These are phyloP conservation scores for Euschistus heros DNA, from an alignment of 1,140 invertebrate species.

Conservation along the genomic window DNA sequence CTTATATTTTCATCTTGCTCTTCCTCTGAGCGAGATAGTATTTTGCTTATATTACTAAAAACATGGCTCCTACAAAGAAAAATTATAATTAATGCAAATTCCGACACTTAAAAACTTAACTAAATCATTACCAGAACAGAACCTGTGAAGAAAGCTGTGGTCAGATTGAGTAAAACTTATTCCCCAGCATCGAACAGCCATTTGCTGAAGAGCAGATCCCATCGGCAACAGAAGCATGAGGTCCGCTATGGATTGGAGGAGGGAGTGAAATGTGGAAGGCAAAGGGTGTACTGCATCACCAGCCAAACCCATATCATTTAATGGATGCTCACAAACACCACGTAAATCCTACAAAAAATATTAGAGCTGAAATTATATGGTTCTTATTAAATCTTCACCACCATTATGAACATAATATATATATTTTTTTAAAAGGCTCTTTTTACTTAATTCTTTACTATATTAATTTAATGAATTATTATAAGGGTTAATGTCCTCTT, in stretches of 20 bases:
- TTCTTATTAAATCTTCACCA: too few species aligned
- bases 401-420: too few species aligned
- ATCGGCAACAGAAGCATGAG: constrained; percentile 81
- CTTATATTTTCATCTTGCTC: constrained; percentile 48
- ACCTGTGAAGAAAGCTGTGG: constrained; percentile 86
- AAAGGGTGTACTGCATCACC: constrained; percentile 69
- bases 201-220: constrained; percentile 77
- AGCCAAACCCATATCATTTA: constrained; percentile 67
- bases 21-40: constrained; percentile 85
- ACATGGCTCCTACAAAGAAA: constrained; percentile 59
- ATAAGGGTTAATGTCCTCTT: too few species aligned
- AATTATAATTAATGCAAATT: neutral
- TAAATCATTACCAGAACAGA: constrained; percentile 18
- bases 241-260: constrained; percentile 85
- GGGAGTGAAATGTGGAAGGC: constrained; percentile 70
- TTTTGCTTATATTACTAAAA: constrained; percentile 93
- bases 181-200: constrained; percentile 88
- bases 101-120: constrained; percentile 1
- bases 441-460: too few species aligned
- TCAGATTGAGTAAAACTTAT: constrained; percentile 78
- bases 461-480: too few species aligned
- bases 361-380: neutral
- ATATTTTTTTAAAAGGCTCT: too few species aligned
- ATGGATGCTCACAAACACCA: constrained; percentile 65
- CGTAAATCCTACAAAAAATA: constrained; percentile 38